A percentile compares a stretch with the other conserved stretches of the same genome.
Conservation (phyloP, 1,140 invertebrate species). For the Agrypnia vestita region DNA sequence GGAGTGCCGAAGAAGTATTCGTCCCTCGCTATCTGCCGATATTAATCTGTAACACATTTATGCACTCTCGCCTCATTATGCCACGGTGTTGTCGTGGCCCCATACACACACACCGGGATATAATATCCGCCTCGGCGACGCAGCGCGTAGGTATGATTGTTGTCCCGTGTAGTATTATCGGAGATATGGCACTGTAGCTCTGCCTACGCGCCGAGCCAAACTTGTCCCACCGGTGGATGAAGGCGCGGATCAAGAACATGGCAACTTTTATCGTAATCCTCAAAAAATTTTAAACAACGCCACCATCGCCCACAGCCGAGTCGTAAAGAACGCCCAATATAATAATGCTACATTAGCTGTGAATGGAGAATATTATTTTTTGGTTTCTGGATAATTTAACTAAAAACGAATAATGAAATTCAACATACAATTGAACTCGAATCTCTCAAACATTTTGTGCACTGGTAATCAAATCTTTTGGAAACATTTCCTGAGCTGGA, state of each 20-base stretch:
- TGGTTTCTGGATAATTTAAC: no score
- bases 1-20: slow-evolving; percentile 44
- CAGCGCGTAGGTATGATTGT: slow-evolving; percentile 56
- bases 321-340: no score
- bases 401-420: no score
- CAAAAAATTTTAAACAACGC: no score
- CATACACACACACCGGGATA: slow-evolving; percentile 33
- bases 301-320: neutral
- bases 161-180: slow-evolving; percentile 58
- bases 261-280: slow-evolving; percentile 5
- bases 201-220: slow-evolving; percentile 53
- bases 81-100: slow-evolving; percentile 47
- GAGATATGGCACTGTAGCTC: slow-evolving; percentile 51
- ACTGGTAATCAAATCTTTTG: no score
- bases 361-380: no score
- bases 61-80: slow-evolving; percentile 60
- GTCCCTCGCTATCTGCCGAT: slow-evolving; percentile 55
- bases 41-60: slow-evolving; percentile 62
- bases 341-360: no score
- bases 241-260: slow-evolving; percentile 13
- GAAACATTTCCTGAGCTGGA: no score
- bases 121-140: slow-evolving; percentile 45
- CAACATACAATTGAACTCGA: no score
- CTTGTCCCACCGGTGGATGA: slow-evolving; percentile 46
- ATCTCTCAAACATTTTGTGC: no score